These are phyloP conservation scores for Carassius gibelio DNA, from an alignment of 2,113 vertebrate species.

Conservation along the genomic window DNA sequence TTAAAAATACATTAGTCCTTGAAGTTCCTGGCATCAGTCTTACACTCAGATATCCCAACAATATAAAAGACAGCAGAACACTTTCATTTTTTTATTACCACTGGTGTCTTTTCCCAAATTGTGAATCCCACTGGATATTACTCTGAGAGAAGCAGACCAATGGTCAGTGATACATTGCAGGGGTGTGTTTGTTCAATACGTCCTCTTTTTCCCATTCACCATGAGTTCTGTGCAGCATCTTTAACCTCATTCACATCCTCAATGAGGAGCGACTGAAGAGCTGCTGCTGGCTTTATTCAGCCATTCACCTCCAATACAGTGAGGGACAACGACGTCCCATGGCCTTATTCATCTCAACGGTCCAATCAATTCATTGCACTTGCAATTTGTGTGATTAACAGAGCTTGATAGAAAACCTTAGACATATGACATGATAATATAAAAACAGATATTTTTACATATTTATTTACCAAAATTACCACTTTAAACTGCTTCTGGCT, in stretches of 20 bases:
- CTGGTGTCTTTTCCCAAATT: background rate
- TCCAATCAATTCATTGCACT: background rate
- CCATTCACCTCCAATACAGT: background rate
- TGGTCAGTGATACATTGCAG: conserved; percentile 28
- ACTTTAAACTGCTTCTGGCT: too few species aligned
- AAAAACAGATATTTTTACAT: too few species aligned
- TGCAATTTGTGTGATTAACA: background rate
- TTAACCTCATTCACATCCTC: background rate
- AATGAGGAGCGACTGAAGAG: conserved; percentile 7
- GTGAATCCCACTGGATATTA: conserved; percentile 30
- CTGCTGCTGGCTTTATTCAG: background rate
- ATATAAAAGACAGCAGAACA: background rate
- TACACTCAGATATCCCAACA: background rate
- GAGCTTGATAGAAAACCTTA: background rate
- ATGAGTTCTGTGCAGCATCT: background rate
- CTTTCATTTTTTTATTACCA: conserved; percentile 3
- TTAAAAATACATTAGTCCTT: background rate
- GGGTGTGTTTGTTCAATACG: conserved; percentile 58
- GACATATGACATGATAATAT: background rate
- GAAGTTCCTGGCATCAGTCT: conserved; percentile 7
- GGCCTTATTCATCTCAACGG: background rate
- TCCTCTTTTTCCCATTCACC: conserved; percentile 56
- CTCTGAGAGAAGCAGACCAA: conserved; percentile 12
- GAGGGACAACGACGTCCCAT: background rate
- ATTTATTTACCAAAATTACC: too few species aligned